Conservation (phyloP, 2,888 invertebrate species). For the Agrenia bidenticulata region DNA sequence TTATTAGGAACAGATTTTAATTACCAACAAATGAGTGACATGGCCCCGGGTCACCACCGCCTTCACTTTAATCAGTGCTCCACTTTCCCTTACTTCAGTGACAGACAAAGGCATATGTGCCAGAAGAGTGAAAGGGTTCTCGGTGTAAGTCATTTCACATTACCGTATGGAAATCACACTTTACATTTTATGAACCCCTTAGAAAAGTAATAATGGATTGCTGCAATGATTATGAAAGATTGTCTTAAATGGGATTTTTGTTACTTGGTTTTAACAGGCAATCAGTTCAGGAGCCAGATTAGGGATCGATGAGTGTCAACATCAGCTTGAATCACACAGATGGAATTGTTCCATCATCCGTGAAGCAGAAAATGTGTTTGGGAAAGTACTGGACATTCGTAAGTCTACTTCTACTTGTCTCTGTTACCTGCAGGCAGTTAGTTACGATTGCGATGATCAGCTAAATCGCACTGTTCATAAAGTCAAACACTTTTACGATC, state of each 20-base stretch:
- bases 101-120: conserved; percentile 71
- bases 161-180: too few species aligned
- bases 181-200: too few species aligned
- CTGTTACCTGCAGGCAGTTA: conserved; percentile 26
- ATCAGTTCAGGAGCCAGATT: conserved; percentile 77
- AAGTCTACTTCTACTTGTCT: conserved; percentile 60
- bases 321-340: conserved; percentile 80
- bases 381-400: conserved; percentile 80
- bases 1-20: conserved; percentile 50
- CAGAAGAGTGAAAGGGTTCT: conserved; percentile 70
- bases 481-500: too few species aligned
- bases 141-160: conserved; percentile 60
- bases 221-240: too few species aligned
- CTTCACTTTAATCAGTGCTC: conserved; percentile 63
- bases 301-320: conserved; percentile 83
- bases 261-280: conserved; percentile 61
- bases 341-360: conserved; percentile 85
- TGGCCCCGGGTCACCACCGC: conserved; percentile 42
- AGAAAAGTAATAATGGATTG: too few species aligned
- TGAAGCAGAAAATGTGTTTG: conserved; percentile 77
- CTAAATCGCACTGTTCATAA: too few species aligned
- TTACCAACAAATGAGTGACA: conserved; percentile 46
- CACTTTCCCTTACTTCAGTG: conserved; percentile 68
- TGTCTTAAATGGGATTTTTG: not conserved
- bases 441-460: too few species aligned